Percentiles rank a stretch among this genome's conserved stretches.
Conservation (phyloP, 2,113 vertebrate species). For the Indicator indicator region DNA sequence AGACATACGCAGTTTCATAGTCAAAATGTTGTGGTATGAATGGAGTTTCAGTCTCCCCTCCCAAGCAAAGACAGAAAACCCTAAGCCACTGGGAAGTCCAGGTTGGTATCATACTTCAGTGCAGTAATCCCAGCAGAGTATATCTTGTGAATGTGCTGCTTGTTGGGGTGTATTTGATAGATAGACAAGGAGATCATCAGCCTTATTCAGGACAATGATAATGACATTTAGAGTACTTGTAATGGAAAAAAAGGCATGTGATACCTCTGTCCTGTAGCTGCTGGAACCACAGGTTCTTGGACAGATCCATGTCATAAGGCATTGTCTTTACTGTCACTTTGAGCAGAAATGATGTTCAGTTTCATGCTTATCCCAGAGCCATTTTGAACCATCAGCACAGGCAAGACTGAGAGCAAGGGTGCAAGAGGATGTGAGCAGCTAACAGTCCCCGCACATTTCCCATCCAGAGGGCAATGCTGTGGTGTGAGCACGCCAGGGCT, state of each 20-base stretch:
- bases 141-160: not conserved
- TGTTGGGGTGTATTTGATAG: not conserved
- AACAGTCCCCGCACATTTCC: rapidly evolving
- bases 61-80: rapidly evolving
- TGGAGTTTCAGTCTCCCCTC: not conserved
- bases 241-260: not conserved
- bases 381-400: not conserved
- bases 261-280: not conserved
- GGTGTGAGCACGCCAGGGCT: rapidly evolving
- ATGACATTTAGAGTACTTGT: not conserved
- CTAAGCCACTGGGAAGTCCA: not conserved
- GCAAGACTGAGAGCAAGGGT: not conserved
- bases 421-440: rapidly evolving
- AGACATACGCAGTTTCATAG: not conserved
- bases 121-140: not conserved
- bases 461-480: rapidly evolving
- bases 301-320: not conserved
- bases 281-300: not conserved
- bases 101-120: not conserved
- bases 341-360: not conserved
- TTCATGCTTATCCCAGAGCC: not conserved
- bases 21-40: not conserved
- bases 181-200: rapidly evolving
- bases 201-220: not conserved
- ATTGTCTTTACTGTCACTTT: not conserved